Evolutionary conservation across 2,888 invertebrate genomes (phyloP), one percentile per base, ranked within the genome.

Genomic region (Acleris laterana): DNA sequence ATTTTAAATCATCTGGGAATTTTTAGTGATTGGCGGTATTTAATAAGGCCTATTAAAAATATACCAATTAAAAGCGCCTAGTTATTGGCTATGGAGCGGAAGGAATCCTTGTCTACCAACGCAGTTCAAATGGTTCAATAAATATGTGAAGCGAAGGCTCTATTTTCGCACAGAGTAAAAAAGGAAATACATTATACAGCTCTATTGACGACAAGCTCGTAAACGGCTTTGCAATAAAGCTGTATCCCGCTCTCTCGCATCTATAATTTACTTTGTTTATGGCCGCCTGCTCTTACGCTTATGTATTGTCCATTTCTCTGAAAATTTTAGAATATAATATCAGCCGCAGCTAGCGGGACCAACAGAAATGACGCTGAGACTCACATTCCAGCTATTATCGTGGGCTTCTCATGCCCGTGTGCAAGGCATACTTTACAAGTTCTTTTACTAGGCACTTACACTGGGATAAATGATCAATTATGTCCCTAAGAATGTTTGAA

Each of bases 1-100:
- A 81, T 82, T 84, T 78, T 75, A 62, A 82, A 85, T 84, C 83
- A 78, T 72, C 77, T 86, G 84, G 74, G 72, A 72, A 76, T 75
- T 78, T 79, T 79, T 80, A 84, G 81, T 84, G 83, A 83, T 78
- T 77, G 75, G 72, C 73, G 72, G 61, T 71, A 70, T 74, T 80
- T 81, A 85, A 84, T 82, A 80, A 81, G 74, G 73, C 72, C 74
- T 68, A 76, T 75, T 75, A 79, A 80, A 82, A 81, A 80, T 77
- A 53, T 73, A 32, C 28, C 51, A 61, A 52, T 51, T 72, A 68
- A 75, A 77, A 73, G 71, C 71, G 72, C 72, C 72, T 70, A 70
- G 71, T 72, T 55, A 69, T 58, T 63, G 57, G 62, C 50, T 60
- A 64, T 63, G 65, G 64, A 71, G 72, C 73, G 69, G 69, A 76